These are phyloP conservation scores for Dasyornis broadbenti DNA, from an alignment of 2,113 vertebrate genomes.

Conservation along the genomic window DNA sequence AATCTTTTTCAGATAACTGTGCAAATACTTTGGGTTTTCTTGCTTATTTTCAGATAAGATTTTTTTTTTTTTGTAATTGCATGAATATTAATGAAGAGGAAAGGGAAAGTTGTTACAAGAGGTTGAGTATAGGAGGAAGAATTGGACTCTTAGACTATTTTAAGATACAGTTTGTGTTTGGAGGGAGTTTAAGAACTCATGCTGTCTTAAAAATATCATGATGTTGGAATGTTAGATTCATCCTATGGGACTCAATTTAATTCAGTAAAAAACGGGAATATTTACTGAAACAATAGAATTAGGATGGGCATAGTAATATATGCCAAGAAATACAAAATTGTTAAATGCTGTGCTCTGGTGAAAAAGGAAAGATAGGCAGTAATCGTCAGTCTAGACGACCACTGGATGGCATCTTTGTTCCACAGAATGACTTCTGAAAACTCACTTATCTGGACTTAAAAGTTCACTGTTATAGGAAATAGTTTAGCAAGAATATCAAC, in stretches of 20 bases:
- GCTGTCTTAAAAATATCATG: background rate
- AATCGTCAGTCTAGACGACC: slow-evolving; percentile 17
- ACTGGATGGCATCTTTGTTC: slow-evolving; percentile 72
- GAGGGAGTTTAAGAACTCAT: background rate
- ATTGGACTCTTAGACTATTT: background rate
- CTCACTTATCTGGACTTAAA: background rate
- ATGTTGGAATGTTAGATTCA: background rate
- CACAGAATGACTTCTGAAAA: background rate
- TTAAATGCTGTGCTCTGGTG: background rate
- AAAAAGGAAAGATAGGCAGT: background rate
- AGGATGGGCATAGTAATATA: background rate
- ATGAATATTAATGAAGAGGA: background rate
- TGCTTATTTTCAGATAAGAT: background rate
- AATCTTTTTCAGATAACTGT: background rate
- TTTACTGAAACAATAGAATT: background rate
- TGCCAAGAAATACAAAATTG: background rate
- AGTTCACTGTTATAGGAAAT: background rate
- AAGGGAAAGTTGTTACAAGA: background rate
- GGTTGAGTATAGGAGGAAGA: background rate
- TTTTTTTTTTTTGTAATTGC: background rate
- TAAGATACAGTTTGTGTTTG: background rate
- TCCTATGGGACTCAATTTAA: background rate
- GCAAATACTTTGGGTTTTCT: background rate
- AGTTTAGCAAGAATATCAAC: background rate
- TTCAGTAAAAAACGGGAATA: background rate